Conservation (phyloP, 30 jellyfish, hydroid and myxozoan genomes). For the Aurelia sp. region DNA sequence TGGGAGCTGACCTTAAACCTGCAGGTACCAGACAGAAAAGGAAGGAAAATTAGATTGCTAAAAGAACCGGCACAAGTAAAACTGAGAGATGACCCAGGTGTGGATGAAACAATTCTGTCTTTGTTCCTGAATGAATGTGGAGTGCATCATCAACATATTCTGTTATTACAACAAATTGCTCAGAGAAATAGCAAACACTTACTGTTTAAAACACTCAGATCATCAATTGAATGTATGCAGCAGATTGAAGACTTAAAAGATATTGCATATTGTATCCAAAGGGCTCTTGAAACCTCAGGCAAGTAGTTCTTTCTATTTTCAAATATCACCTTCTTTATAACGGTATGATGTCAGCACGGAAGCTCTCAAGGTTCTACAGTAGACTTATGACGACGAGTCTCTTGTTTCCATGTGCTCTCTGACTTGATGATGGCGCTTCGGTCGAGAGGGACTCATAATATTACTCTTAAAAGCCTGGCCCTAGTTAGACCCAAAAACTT, state of each 20-base stretch:
- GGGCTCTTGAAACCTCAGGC: conserved; percentile 11
- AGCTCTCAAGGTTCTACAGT: too few species aligned
- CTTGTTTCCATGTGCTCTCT: too few species aligned
- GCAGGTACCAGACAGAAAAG: not conserved
- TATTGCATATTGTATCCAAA: not conserved
- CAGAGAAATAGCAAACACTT: not conserved
- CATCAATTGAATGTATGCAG: not conserved
- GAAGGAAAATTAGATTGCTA: not conserved
- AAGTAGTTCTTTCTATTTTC: not conserved
- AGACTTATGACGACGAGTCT: too few species aligned
- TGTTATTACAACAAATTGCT: not conserved
- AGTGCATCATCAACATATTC: conserved; percentile 13
- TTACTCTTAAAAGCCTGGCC: too few species aligned
- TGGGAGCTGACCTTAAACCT: conserved; percentile 13
- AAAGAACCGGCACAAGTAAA: conserved; percentile 4
- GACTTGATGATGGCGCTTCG: too few species aligned
- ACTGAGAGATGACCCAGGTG: conserved; percentile 28
- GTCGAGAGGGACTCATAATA: too few species aligned
- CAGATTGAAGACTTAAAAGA: not conserved
- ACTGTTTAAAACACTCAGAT: not conserved
- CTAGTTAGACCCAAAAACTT: too few species aligned
- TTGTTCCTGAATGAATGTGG: conserved; percentile 23
- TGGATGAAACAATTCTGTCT: conserved; percentile 1
- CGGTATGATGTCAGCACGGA: too few species aligned
- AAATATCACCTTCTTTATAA: too few species aligned